Base-by-base conservation (phyloP, 2,888 invertebrate species). In the Drosophila testacea region DNA sequence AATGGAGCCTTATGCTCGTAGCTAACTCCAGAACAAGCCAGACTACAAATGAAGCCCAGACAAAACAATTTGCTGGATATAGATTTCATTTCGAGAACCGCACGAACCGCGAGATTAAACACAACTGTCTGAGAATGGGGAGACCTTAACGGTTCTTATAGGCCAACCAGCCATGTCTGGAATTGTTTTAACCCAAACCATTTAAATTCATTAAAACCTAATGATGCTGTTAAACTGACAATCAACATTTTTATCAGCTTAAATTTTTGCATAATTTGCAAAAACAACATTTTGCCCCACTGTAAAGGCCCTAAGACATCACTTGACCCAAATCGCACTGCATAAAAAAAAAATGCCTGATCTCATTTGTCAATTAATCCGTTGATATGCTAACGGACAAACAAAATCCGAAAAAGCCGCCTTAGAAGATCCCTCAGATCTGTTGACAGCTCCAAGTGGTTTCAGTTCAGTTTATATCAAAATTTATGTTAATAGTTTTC, bases 61-160 rank as follows among this genome's bases (percentile, higher is more conserved):
- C 46, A 36, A 44, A 78, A 41, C 10, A 64, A 60, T 48, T 30
- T 11, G 32, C 39, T 65, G 28, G 55, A 32, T 39, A 54, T 54
- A 46, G 59, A 81, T 64, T 68, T 86, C 83, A 83, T 83, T 16
- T 46, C 54, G 73, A 65, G 77, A 71, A 87, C 83, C 84, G 72
- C 77, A 71, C 84, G 60, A 71, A 73, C 6, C 75, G 79, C 81
- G 47, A 48, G 63, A 28, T 52, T 44, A 75, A 71, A 55, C 41
- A 38, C 38, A 75, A 91, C 91, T 91, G 83, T 62, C 64, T 57
- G 75, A 66, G 56, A 79, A 78, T 13, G 76, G 73, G 69, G 55
- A 22, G 28, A 42, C 3, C 54, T 63, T 69, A 84, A 83, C 74
- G 67, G 75, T 79, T 87, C 89, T 91, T 91, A 91, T 90, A 91